Evolutionary conservation across 2,113 vertebrate genomes (phyloP).

Genomic region (Potamarius usumacintae): DNA sequence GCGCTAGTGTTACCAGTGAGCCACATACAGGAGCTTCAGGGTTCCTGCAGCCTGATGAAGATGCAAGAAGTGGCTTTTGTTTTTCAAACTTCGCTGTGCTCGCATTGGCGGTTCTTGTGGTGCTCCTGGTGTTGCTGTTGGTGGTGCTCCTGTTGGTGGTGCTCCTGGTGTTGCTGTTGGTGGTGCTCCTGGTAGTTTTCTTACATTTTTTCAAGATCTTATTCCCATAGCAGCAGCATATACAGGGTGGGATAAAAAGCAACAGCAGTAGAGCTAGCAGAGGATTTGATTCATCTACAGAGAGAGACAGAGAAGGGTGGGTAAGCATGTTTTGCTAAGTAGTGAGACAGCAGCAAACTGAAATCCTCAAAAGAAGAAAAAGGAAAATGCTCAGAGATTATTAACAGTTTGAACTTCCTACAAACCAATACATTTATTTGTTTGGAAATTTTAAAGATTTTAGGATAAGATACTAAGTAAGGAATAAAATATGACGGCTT

Average conservation of each 20-base stretch:
- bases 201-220: slow-evolving; percentile 63
- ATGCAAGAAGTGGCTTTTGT: background rate
- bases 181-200: slow-evolving; percentile 6
- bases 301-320: background rate
- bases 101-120: background rate
- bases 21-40: slow-evolving; percentile 41
- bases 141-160: background rate
- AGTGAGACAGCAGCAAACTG: background rate
- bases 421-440: background rate
- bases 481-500: background rate
- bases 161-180: background rate
- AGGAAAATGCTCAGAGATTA: background rate
- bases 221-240: slow-evolving; percentile 69
- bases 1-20: slow-evolving; percentile 46
- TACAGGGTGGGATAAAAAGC: slow-evolving; percentile 62
- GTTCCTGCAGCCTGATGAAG: slow-evolving; percentile 38
- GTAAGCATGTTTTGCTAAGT: background rate
- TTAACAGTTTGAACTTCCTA: background rate
- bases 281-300: slow-evolving; percentile 55
- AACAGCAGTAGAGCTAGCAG: slow-evolving; percentile 64
- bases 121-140: background rate
- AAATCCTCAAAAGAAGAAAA: background rate
- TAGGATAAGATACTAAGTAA: background rate
- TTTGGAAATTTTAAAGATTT: background rate
- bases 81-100: slow-evolving; percentile 11